Evolutionary conservation across 2,113 vertebrate species (phyloP).

Genomic region (Daubentonia madagascariensis): DNA sequence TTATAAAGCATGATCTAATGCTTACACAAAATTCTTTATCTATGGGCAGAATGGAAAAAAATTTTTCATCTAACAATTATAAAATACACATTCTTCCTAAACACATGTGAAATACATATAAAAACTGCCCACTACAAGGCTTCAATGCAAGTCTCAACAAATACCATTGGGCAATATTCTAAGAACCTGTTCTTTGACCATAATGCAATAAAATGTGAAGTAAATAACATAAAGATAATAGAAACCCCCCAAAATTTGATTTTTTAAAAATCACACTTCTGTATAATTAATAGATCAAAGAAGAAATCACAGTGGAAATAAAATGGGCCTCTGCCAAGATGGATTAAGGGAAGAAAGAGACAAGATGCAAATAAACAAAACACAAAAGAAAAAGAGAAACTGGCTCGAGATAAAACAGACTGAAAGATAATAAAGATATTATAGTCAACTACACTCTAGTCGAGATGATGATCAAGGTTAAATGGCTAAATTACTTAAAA

Average conservation of each 20-base stretch:
- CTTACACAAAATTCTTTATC: neutral
- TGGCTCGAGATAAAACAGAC: neutral
- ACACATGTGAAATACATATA: neutral
- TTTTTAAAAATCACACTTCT: neutral
- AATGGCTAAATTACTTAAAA: neutral
- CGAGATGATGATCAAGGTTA: neutral
- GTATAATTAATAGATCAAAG: neutral
- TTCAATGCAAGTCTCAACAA: neutral
- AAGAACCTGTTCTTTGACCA: neutral
- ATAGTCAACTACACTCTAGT: neutral
- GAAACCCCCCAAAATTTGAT: neutral
- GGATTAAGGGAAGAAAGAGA: neutral
- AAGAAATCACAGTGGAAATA: neutral
- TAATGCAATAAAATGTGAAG: neutral
- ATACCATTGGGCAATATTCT: neutral
- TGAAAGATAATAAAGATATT: neutral
- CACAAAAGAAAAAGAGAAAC: neutral
- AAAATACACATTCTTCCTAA: neutral
- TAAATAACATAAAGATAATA: neutral
- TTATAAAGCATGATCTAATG: neutral
- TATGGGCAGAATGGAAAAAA: neutral
- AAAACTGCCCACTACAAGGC: neutral
- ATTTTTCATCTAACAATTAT: neutral
- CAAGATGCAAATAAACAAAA: conserved; percentile 2
- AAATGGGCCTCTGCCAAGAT: neutral